These are phyloP conservation scores for Musca domestica DNA, from an alignment of 1,140 invertebrate genomes.

Conservation along the genomic window DNA sequence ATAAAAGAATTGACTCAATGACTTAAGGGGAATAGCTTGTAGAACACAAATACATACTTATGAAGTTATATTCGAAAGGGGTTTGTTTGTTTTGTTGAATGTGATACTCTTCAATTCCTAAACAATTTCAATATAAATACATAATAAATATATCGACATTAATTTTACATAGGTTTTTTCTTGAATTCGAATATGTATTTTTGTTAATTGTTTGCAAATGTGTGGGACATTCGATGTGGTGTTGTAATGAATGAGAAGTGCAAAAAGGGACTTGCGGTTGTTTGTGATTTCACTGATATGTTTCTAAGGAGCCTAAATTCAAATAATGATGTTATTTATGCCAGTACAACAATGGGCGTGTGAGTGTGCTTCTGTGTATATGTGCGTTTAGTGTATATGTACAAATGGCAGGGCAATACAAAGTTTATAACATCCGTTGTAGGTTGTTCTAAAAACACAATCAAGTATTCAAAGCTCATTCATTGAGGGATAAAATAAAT, in stretches of 20 bases:
- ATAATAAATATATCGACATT: too few relatives aligned
- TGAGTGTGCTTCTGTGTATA: too few relatives aligned
- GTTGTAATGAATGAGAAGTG: not conserved
- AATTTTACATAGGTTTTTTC: not conserved
- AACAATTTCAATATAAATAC: too few relatives aligned
- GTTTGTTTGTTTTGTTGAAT: not conserved
- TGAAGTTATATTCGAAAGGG: too few relatives aligned
- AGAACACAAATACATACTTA: too few relatives aligned
- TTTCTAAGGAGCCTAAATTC: constrained; percentile 20
- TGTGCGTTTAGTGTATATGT: not conserved
- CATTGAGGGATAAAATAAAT: too few relatives aligned
- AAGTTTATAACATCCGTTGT: too few relatives aligned
- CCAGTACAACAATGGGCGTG: not conserved
- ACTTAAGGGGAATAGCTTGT: too few relatives aligned
- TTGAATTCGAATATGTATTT: not conserved
- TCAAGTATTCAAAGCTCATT: too few relatives aligned
- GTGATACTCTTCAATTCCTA: not conserved
- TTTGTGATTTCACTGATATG: constrained; percentile 16
- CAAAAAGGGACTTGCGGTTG: too few relatives aligned
- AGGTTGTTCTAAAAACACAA: too few relatives aligned
- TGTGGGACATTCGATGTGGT: not conserved
- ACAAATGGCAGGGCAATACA: not conserved
- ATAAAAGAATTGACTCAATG: too few relatives aligned
- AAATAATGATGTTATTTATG: not conserved
- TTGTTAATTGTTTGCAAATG: not conserved